Evolutionary conservation across 2,888 invertebrate species (phyloP), one percentile per base, ranked within the genome.

Genomic region (Ormyrus thymus): DNA sequence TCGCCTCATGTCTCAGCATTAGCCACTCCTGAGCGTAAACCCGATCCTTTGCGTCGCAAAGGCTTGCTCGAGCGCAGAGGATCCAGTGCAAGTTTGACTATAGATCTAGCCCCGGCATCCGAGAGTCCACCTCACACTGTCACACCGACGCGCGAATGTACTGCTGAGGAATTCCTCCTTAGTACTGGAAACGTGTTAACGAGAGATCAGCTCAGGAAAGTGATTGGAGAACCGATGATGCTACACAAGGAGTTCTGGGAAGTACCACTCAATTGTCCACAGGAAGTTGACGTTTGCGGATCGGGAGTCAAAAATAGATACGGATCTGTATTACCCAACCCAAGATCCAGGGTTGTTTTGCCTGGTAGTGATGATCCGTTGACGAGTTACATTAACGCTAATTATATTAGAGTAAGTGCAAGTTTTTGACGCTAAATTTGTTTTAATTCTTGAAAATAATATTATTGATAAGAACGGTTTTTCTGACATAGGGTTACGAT

Each of bases 221-320:
- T 90, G 71, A 85, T 92, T 13, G 90, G 89, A 80, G 91, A 92
- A 84, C 90, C 91, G 0, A 85, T 89, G 62, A 88, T 90, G 81
- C 88, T 98, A 72, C 95, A 96, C 87, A 95, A 96, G 86, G 97
- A 98, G 89, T 98, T 98, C 88, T 97, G 97, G 97, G 97, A 97
- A 89, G 94, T 98, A 86, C 97, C 97, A 0, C 93, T 96, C 80
- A 98, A 98, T 90, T 95, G 97, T 83, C 97, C 97, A 83, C 97
- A 97, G 87, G 96, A 96, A 86, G 95, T 97, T 8, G 94, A 96
- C 86, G 95, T 97, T 0, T 95, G 96, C 48, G 97, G 97, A 0
- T 96, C 97, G 46, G 96, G 97, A 83, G 92, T 94, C 11, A 97
- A 97, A 91, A 98, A 98, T 90, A 93, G 98, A 82, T 98, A 98